Evolutionary conservation across 2,797 vertebrate species (phyloP).

Genomic region (Parauchenoglanis punctatus): DNA sequence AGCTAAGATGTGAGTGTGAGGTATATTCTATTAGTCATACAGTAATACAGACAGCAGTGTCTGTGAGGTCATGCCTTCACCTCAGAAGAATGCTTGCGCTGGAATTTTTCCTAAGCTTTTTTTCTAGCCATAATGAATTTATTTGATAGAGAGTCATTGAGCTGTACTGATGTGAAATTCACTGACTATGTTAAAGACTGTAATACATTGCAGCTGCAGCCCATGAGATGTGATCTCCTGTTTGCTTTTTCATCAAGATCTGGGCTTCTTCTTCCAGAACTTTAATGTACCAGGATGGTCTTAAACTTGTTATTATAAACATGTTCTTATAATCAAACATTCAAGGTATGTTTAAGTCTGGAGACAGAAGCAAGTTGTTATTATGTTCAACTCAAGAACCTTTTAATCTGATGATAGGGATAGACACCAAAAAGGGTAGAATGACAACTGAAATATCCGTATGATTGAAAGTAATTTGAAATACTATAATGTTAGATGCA

Average conservation of each 20-base stretch:
- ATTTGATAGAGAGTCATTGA: constrained; percentile 64
- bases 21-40: constrained; percentile 33
- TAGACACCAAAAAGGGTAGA: not conserved
- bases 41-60: constrained; percentile 36
- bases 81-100: constrained; percentile 63
- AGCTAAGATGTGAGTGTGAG: constrained; percentile 23
- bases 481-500: not conserved
- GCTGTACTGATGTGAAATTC: constrained; percentile 43
- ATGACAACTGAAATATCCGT: not conserved
- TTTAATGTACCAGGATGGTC: constrained; percentile 17
- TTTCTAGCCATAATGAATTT: constrained; percentile 68
- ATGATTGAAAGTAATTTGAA: not conserved
- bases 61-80: constrained; percentile 61
- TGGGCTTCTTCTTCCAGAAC: constrained; percentile 1
- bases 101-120: constrained; percentile 69
- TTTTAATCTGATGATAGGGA: constrained; percentile 4
- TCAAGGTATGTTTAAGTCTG: constrained; percentile 15
- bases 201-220: constrained; percentile 76
- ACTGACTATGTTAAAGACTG: constrained; percentile 26
- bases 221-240: constrained; percentile 56
- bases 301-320: constrained; percentile 26
- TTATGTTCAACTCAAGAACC: not conserved
- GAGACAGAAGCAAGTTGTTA: not conserved
- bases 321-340: constrained; percentile 22
- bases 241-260: constrained; percentile 49